Conservation (phyloP, 2,113 vertebrate genomes). For the Oreotragus oreotragus region DNA sequence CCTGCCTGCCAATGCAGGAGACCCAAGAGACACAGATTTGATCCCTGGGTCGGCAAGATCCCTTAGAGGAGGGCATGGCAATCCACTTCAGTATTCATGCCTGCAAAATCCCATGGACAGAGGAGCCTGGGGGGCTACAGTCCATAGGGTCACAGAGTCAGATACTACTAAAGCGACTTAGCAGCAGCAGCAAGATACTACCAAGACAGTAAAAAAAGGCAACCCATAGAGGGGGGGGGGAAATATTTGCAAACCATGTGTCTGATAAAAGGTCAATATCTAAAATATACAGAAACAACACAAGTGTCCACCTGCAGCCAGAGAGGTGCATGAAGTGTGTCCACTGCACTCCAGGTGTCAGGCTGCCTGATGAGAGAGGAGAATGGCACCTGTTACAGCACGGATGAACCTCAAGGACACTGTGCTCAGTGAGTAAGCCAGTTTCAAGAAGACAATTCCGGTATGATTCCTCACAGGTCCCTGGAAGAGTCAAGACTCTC, state of each 20-base stretch:
- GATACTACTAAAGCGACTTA: background rate
- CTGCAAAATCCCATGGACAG: background rate
- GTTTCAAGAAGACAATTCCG: background rate
- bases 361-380: background rate
- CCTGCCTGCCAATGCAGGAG: background rate
- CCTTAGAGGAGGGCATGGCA: background rate
- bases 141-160: background rate
- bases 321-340: too few relatives aligned
- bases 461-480: accelerated
- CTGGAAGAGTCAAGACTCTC: background rate
- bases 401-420: background rate
- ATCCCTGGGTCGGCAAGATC: background rate
- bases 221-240: background rate
- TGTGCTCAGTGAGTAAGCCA: background rate
- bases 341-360: background rate
- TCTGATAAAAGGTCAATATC: background rate
- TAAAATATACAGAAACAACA: background rate
- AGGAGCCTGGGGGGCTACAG: background rate
- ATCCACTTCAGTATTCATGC: background rate
- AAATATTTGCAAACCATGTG: too few relatives aligned
- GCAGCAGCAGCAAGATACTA: background rate
- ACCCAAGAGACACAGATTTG: background rate
- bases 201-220: background rate
- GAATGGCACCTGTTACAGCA: background rate
- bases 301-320: background rate